These are phyloP conservation scores for Ptychadena robeensis DNA, from an alignment of 2,797 vertebrate species.

Conservation along the genomic window DNA sequence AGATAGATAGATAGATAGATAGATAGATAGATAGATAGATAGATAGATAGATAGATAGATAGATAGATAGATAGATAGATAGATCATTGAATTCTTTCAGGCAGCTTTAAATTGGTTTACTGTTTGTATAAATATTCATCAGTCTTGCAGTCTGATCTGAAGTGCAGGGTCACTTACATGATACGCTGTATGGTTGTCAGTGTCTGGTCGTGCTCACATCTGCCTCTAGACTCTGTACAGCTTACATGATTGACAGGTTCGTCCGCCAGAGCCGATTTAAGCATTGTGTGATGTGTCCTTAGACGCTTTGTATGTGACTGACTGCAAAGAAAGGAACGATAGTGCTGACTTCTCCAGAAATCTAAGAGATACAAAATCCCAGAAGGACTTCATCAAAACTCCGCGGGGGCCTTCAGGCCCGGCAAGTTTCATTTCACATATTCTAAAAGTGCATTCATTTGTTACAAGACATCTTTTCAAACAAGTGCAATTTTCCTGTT, in stretches of 20 bases:
- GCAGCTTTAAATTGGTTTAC: background rate
- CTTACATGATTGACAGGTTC: conserved; percentile 65
- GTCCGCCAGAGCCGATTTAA: conserved; percentile 50
- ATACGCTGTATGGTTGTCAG: conserved; percentile 40
- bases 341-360: conserved; percentile 45
- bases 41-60: background rate
- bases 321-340: conserved; percentile 45
- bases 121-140: conserved; percentile 28
- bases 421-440: conserved; percentile 8
- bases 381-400: conserved; percentile 2
- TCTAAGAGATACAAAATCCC: conserved; percentile 30
- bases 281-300: conserved; percentile 39
- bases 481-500: conserved; percentile 1
- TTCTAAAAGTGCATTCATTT: conserved; percentile 43
- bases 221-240: conserved; percentile 61
- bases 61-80: background rate
- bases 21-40: no score
- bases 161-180: conserved; percentile 55
- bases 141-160: conserved; percentile 29
- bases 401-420: background rate
- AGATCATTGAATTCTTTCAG: background rate
- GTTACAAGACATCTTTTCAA: conserved; percentile 22
- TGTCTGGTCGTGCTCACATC: conserved; percentile 51
- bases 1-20: no score
- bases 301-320: conserved; percentile 56